These are phyloP conservation scores for Turdus rufiventris DNA, from an alignment of 2,113 vertebrate species.

Conservation along the genomic window DNA sequence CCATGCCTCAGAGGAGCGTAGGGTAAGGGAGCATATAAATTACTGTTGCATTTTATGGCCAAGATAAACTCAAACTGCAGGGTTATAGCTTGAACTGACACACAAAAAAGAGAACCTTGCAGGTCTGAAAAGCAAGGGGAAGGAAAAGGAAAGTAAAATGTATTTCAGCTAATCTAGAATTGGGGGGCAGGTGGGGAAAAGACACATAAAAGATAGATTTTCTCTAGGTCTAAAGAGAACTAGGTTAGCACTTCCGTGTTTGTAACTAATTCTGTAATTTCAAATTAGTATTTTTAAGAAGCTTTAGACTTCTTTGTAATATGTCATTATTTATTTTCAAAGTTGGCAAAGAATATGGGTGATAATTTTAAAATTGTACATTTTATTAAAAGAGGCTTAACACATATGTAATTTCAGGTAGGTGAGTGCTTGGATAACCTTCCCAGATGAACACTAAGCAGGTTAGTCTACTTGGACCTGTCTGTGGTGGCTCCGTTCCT, in stretches of 20 bases:
- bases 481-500: not conserved
- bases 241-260: constrained; percentile 36
- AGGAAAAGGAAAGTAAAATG: constrained; percentile 40
- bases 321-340: constrained; percentile 29
- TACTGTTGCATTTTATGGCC: constrained; percentile 73
- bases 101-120: constrained; percentile 20
- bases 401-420: not conserved
- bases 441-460: not conserved
- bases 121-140: constrained; percentile 36
- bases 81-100: constrained; percentile 69
- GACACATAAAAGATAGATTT: constrained; percentile 18
- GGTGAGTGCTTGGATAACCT: not conserved
- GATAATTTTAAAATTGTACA: constrained; percentile 42
- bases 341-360: constrained; percentile 4
- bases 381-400: constrained; percentile 46
- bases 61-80: constrained; percentile 76
- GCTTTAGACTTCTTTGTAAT: not conserved
- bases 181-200: not conserved
- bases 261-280: constrained; percentile 30
- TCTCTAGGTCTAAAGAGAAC: not conserved
- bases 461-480: not conserved
- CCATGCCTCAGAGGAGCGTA: constrained; percentile 65
- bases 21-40: constrained; percentile 72
- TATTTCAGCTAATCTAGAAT: not conserved
- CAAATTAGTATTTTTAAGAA: not conserved